Evolutionary conservation across 2,113 vertebrate genomes (phyloP), one percentile per base, ranked within the genome.

Genomic region (Cromileptes altivelis): DNA sequence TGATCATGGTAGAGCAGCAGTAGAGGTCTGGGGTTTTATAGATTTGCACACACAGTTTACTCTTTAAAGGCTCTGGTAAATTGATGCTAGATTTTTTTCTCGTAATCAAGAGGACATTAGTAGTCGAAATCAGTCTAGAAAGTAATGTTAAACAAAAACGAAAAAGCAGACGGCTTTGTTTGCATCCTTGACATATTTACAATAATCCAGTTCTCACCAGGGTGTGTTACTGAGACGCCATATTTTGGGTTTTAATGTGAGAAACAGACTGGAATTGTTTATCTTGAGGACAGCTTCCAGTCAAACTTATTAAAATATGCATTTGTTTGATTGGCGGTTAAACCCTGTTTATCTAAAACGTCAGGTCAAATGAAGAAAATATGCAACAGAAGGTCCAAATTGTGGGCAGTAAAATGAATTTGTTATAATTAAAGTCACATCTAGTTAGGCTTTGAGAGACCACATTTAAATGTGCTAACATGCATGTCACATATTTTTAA

Each of bases 391-490:
- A 65, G 21, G 19, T 37, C 57, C 12, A 65, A 64, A 49, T n/a
- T 70, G 40, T 56, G 33, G 33, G 21, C 19, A 65, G n/a, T 47
- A 69, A n/a, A 40, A 53, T 6, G 3, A 53, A 42, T 84, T 58
- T 81, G 10, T 70, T 70, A n/a, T 73, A 68, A 71, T 85, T 78
- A 40, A 57, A 77, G 63, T 77, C 37, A 69, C 17, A 68, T 84
- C 61, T 30, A 63, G 4, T 81, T 42, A 72, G 4, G 19, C 23
- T 76, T 57, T 45, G 33, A 53, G 30, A 15, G 58, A 78, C 42
- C 33, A 47, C 58, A 74, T 71, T 78, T 21, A 55, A 64, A 65
- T 70, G 25, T 52, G 53, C 61, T 63, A 27, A 52, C 57, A 64
- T 70, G 60, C 30, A 30, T 56, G 37, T 64, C 45, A 30, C 57